These are phyloP conservation scores for Coendou prehensilis DNA, from an alignment of 2,797 vertebrate genomes.

Conservation along the genomic window DNA sequence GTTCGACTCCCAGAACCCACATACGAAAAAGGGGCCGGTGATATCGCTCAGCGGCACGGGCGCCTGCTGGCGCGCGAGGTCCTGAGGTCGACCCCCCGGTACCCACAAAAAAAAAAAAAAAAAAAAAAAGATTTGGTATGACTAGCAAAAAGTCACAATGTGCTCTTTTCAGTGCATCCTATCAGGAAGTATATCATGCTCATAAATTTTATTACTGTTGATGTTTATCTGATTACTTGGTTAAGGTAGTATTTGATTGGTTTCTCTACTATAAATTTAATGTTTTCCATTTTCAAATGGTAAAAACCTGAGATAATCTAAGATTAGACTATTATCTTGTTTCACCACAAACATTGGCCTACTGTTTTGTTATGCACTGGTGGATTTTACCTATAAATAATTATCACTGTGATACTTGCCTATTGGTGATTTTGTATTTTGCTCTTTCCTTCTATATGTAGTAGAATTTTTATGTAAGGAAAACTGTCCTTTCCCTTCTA, in stretches of 20 bases:
- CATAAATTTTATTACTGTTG: neutral
- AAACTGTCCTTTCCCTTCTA: constrained; percentile 10
- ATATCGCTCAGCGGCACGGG: too few species aligned
- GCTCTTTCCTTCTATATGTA: neutral
- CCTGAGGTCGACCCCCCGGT: too few species aligned
- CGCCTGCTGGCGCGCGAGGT: too few species aligned
- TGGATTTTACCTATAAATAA: constrained; percentile 46
- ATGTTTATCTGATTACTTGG: neutral
- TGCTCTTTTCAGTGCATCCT: neutral
- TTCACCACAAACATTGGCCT: neutral
- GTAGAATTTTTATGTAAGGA: constrained; percentile 21
- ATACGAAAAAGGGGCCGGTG: too few species aligned
- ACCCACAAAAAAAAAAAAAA: too few species aligned
- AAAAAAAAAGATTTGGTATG: neutral
- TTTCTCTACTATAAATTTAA: constrained; percentile 13
- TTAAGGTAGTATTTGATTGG: neutral
- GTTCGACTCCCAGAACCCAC: too few species aligned
- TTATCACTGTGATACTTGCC: neutral
- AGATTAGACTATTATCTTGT: neutral
- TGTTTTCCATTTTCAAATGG: constrained; percentile 1
- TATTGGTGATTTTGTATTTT: constrained; percentile 23
- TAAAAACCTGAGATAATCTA: constrained; percentile 4
- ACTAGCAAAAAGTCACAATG: neutral
- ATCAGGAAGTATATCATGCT: neutral
- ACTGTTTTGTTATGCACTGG: constrained; percentile 5